Percentiles rank a stretch among this genome's conserved stretches.
Evolutionary conservation across 2,113 vertebrate genomes (phyloP).

Genomic region (Crotalus viridis): DNA sequence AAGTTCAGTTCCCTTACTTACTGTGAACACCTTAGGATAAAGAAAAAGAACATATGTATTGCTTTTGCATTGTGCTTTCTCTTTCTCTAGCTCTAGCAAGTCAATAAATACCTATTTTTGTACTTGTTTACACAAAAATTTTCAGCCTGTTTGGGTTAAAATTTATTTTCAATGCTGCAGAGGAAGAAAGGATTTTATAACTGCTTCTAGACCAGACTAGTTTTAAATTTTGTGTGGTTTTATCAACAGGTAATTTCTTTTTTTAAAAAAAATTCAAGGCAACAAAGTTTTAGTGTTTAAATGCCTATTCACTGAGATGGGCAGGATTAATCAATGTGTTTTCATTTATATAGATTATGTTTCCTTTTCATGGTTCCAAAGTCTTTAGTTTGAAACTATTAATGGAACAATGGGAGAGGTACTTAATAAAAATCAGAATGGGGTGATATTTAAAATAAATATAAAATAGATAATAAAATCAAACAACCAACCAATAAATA

Average conservation of each 20-base stretch:
- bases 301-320: background rate
- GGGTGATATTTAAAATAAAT: background rate
- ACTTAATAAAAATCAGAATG: background rate
- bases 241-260: background rate
- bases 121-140: background rate
- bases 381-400: background rate
- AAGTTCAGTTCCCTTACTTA: constrained; percentile 23
- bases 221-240: background rate
- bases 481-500: background rate
- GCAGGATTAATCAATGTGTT: background rate
- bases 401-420: background rate
- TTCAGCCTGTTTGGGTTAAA: background rate
- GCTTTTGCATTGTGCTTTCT: background rate
- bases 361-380: background rate
- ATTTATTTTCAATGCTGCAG: background rate
- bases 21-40: constrained; percentile 13
- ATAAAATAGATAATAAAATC: background rate
- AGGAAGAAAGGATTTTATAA: background rate
- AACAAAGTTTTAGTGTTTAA: background rate
- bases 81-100: background rate
- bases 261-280: background rate
- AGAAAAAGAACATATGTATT: background rate
- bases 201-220: background rate
- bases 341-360: background rate
- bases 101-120: background rate